Percentiles rank a stretch among this genome's conserved stretches.
Conservation (phyloP, 2,797 vertebrate genomes). For the Xerus rutilus region DNA sequence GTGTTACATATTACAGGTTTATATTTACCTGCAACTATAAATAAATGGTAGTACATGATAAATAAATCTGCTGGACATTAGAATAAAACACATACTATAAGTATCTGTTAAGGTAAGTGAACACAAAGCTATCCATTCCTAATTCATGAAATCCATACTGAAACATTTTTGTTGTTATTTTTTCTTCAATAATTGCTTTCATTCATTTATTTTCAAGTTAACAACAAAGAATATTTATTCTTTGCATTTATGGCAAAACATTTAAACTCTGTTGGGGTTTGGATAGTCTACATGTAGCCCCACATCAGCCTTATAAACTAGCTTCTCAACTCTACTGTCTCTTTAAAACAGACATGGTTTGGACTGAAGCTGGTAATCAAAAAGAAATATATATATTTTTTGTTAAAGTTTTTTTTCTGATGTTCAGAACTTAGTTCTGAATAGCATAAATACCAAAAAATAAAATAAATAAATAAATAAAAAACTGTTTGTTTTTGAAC, state of each 20-base stretch:
- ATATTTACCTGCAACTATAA: neutral
- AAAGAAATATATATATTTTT: constrained; percentile 48
- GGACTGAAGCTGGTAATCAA: constrained; percentile 54
- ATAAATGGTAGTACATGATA: neutral
- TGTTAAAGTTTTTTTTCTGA: constrained; percentile 56
- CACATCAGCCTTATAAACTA: constrained; percentile 49
- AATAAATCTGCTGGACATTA: neutral
- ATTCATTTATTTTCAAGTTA: constrained; percentile 52
- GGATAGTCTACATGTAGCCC: neutral
- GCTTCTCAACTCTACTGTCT: neutral
- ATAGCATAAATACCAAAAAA: constrained; percentile 52
- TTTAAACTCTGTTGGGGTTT: constrained; percentile 31
- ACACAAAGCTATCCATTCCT: neutral
- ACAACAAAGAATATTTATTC: neutral
- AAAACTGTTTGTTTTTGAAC: neutral
- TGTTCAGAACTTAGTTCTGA: constrained; percentile 59
- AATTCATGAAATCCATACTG: neutral
- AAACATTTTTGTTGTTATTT: neutral
- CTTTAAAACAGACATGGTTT: constrained; percentile 31
- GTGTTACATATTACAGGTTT: neutral
- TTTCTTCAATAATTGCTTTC: neutral
- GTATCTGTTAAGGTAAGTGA: neutral
- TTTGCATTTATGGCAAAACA: constrained; percentile 43
- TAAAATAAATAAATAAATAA: constrained; percentile 11
- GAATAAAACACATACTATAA: neutral